phyloP scores from a whole-genome alignment of 2,797 vertebrate genomes.

The Falco rusticolus region DNA sequence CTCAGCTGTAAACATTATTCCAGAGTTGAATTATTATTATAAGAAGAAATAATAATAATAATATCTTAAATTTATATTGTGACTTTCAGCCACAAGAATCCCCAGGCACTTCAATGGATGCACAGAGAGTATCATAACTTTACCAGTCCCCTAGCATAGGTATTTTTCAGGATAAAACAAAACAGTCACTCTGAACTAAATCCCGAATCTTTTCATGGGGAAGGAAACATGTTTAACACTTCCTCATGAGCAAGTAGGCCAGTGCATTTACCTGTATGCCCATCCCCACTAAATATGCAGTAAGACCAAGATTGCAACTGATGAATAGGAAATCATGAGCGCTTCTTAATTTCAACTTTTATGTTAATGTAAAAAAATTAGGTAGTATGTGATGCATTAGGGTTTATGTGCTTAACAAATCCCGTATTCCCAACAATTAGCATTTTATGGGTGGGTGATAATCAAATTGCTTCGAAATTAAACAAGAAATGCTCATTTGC shows the following conservation, averaged over 20 bases:
- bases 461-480: background rate
- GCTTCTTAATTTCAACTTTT: background rate
- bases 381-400: background rate
- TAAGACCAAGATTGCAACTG: background rate
- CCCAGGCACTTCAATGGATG: background rate
- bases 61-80: slow-evolving; percentile 3
- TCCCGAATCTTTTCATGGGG: background rate
- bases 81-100: background rate
- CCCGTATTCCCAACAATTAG: background rate
- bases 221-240: background rate
- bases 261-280: background rate
- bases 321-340: background rate
- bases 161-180: background rate
- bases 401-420: background rate
- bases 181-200: background rate
- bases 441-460: background rate
- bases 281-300: background rate
- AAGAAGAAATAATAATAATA: slow-evolving; percentile 11
- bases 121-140: background rate
- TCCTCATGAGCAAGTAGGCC: background rate
- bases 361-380: background rate
- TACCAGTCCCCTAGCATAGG: background rate
- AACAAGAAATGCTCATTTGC: background rate
- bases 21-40: slow-evolving; percentile 37
- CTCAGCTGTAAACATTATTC: slow-evolving; percentile 23